Evolutionary conservation across 2,797 vertebrate species (phyloP), one percentile per base, ranked within the genome.

Genomic region (Enteromius anoplus): DNA sequence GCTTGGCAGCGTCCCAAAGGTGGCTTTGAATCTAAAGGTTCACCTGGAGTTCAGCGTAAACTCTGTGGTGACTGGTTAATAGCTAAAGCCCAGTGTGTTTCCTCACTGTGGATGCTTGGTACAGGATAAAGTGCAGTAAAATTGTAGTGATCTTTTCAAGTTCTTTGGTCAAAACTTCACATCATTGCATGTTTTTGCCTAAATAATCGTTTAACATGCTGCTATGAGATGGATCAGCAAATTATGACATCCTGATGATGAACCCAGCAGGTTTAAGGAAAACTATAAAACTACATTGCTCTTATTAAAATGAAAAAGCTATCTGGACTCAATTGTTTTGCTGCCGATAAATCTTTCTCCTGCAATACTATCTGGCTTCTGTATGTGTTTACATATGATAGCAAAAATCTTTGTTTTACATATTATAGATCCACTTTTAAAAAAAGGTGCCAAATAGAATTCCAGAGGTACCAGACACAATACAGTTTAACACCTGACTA

Each of bases 11-110:
- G 14, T 23, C 64, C 64, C 37, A 77, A 76, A 82, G 12, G 72
- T 82, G 73, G 62, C 81, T 82, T 82, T 82, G 23, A 76, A 83
- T 77, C 37, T 76, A 68, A 69, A 68, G 64, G 81, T 83, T 83
- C 81, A 83, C 81, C 62, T 82, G 81, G 47, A 82, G 81, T 82
- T 76, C 72, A 83, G 51, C 62, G 32, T 47, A 32, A 72, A 71
- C 58, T 64, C 21, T 70, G 65, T 45, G 49, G 47, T 75, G 72
- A 66, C 72, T 75, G 80, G 47, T 82, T 75, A 80, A 51, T 73
- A 49, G 40, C 55, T 75, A 34, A 42, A 66, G 69, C 40, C 2
- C 1, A 40, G 60, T 40, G 29, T 42, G 55, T 75, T 75, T 55
- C 34, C 47, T 66, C 11, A 53, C 49, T 21, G 12, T 26, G 15